Evolutionary conservation across 2,888 invertebrate genomes (phyloP), one percentile per base, ranked within the genome.

Genomic region (Clusia tigrina): DNA sequence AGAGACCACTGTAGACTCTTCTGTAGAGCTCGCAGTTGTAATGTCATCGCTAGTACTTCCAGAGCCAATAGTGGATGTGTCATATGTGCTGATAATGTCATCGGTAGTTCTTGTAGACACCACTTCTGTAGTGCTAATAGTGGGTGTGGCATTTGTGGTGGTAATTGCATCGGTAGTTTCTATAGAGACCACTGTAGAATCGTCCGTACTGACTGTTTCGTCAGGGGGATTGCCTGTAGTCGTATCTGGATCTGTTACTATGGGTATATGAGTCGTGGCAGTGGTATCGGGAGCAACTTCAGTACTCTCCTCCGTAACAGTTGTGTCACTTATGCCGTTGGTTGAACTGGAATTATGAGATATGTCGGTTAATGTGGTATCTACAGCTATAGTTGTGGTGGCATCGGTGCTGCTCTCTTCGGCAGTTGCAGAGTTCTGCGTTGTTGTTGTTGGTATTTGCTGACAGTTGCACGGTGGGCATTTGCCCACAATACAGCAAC

Each of bases 391-490:
- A 3, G 42, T 42, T 10, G 42, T n/a, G 3, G 12, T 42, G 6
- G 42, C 9, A 5, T 10, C 42, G 10, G 42, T 42, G 42, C 12
- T 42, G n/a, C 42, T 42, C 3, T n/a, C 42, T n/a, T 15, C 42
- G 3, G 42, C n/a, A 3, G 32, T 32, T 9, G 32, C 6, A 32
- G 32, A 6, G 12, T 32, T 32, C n/a, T n/a, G n/a, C 12, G 32
- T 32, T 32, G 32, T 32, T 32, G 32, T 32, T 12, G 32, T 9
- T 9, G 32, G 32, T n/a, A n/a, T n/a, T n/a, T n/a, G n/a, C 6
- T 42, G 12, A 60, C 67, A 69, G 52, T 68, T 61, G 51, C 70
- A 71, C n/a, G 70, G 70, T 20, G 70, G 69, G 42, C 71, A 71
- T 15, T 63, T 66, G 1, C 71, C 71, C 1, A 52, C 32, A 22